Percentiles rank a stretch among this genome's conserved stretches.
Evolutionary conservation across 2,113 vertebrate genomes (phyloP).

Genomic region (rat (Rattus norvegicus)): DNA sequence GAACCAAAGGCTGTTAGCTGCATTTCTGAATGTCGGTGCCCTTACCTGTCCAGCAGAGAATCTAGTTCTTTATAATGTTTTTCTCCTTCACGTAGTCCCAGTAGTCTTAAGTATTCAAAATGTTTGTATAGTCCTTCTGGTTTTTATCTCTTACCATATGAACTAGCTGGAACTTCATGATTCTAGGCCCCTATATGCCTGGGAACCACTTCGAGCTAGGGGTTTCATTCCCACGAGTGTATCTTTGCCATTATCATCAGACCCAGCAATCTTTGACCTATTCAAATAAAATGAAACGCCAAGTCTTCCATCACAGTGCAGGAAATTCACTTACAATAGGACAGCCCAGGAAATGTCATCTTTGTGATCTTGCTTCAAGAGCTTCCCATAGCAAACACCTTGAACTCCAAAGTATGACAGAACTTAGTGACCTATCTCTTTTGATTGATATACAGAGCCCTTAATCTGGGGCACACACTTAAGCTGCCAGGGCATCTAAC

Average conservation of each 20-base stretch:
- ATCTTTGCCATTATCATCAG: constrained; percentile 21
- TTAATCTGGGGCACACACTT: not conserved
- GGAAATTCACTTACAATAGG: constrained; percentile 31
- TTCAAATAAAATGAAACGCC: constrained; percentile 9
- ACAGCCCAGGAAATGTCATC: not conserved
- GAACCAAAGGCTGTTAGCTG: not conserved
- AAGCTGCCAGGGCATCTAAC: not conserved
- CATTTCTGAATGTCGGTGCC: not conserved
- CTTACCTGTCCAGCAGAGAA: not conserved
- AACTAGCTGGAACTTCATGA: not conserved
- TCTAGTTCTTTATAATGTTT: not conserved
- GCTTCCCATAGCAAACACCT: not conserved
- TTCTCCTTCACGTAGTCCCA: not conserved
- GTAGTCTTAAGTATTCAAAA: not conserved
- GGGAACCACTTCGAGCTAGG: not conserved
- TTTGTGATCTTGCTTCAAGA: constrained; percentile 25
- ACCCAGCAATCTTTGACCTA: not conserved
- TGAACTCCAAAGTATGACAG: constrained; percentile 4
- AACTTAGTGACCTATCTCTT: constrained; percentile 39
- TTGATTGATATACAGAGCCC: constrained; percentile 31
- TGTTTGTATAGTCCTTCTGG: not conserved
- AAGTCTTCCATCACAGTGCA: not conserved
- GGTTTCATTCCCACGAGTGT: not conserved
- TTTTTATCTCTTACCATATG: not conserved
- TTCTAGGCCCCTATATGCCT: not conserved